Base-by-base conservation (phyloP, 2,797 vertebrate genomes). In the Clangula hyemalis region DNA sequence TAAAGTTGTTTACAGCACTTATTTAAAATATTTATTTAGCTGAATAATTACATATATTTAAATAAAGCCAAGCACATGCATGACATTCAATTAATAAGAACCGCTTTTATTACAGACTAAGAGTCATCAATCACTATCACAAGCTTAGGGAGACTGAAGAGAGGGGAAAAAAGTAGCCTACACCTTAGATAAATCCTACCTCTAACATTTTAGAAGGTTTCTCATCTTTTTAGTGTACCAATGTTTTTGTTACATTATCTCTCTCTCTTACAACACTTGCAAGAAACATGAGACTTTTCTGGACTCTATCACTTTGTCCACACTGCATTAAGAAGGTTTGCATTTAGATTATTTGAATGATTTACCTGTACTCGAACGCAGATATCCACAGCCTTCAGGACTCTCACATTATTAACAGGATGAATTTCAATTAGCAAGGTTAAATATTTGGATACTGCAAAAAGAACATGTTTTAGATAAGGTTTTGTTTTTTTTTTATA, bases 301-400 rank as follows among this genome's bases (percentile, higher is more conserved):
- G 74, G 41, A 92, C 28, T 91, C 58, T 58, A 68, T 1, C 18
- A 41, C 12, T 64, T 64, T 79, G 66, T 68, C 24, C 6, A 58
- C 0, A 95, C 20, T 16, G 24, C 11, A 82, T 56, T 53, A 32
- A n/a, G 72, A 62, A 79, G 30, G 8, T 3, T 81, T 92, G 16
- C 61, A 34, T 64, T 80, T 34, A 65, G 49, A 74, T 86, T 22
- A 87, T 19, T 32, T 79, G 66, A 81, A 83, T 75, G 64, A 69
- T 89, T 87, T 98, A 99, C 99, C 98, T 99, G 99, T 60, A 99
- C 99, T 98, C 98, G 98, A 97, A 99, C 97, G 88, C 96, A 98
- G 97, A 98, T 98, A 96, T 99, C 99, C 71, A 99, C 99, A 4
- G 99, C 99, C 97, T 99, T 99, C 54, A 99, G 98, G 92, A 99